Conservation (phyloP, 2,113 vertebrate species). For the Plotosus lineatus region DNA sequence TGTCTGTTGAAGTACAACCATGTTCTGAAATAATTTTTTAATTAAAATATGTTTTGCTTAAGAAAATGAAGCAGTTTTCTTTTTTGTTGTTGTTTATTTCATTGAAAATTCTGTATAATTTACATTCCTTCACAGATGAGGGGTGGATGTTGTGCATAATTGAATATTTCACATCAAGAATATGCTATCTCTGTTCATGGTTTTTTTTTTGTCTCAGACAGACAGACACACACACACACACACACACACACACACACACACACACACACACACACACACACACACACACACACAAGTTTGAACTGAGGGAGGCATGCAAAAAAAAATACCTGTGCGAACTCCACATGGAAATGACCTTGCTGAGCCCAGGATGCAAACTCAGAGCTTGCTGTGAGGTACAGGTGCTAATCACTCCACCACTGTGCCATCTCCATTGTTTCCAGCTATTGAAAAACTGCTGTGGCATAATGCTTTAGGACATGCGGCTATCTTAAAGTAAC, state of each 20-base stretch:
- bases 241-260: too few species aligned
- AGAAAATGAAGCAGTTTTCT: background rate
- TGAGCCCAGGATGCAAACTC: too few species aligned
- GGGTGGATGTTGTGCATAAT: background rate
- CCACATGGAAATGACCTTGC: too few species aligned
- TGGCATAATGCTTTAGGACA: background rate
- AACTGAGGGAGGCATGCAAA: too few species aligned
- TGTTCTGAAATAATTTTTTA: background rate
- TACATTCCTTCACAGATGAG: background rate
- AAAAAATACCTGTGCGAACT: too few species aligned
- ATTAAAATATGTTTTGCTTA: background rate
- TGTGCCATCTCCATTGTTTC: background rate
- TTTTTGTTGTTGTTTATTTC: background rate
- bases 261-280: too few species aligned
- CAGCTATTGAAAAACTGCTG: background rate
- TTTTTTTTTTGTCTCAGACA: background rate
- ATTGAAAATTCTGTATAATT: background rate
- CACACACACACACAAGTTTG: too few species aligned
- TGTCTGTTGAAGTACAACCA: background rate
- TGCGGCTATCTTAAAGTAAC: background rate
- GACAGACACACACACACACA: too few species aligned
- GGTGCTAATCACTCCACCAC: too few species aligned
- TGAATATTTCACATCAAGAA: background rate
- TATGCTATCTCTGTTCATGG: background rate
- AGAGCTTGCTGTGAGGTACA: too few species aligned